phyloP scores from a whole-genome alignment of 1,140 invertebrate species.

The Halyomorpha halys region DNA sequence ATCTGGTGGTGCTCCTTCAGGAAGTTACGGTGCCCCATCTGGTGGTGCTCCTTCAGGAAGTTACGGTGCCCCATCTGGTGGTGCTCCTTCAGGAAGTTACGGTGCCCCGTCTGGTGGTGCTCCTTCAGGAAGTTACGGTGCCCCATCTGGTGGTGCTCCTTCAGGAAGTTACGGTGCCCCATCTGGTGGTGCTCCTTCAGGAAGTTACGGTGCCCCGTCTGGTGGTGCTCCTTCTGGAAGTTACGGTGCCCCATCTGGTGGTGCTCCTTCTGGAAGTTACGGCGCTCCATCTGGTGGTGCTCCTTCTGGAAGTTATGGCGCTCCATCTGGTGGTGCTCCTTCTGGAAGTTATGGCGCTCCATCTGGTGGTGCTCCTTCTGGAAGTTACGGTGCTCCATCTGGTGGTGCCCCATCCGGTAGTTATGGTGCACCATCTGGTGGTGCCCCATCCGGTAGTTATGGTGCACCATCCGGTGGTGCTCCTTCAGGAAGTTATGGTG shows the following conservation, averaged over 20 bases:
- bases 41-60: too few relatives aligned
- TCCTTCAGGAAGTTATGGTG: background rate
- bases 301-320: slow-evolving; percentile 3
- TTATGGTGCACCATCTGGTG: slow-evolving; percentile 23
- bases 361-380: slow-evolving; percentile 2
- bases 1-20: too few relatives aligned
- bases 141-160: slow-evolving; percentile 18
- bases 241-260: slow-evolving; percentile 20
- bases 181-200: slow-evolving; percentile 19
- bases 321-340: slow-evolving; percentile 20
- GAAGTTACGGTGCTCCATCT: slow-evolving; percentile 27
- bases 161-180: background rate
- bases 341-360: background rate
- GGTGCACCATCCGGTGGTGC: slow-evolving; percentile 12
- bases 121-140: slow-evolving; percentile 24
- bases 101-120: background rate
- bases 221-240: background rate
- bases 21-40: too few relatives aligned
- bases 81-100: slow-evolving; percentile 10
- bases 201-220: slow-evolving; percentile 23
- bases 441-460: slow-evolving; percentile 1
- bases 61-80: slow-evolving; percentile 24
- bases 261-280: slow-evolving; percentile 5
- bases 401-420: slow-evolving; percentile 13
- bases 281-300: slow-evolving; percentile 2